Evolutionary conservation across 2,888 invertebrate species (phyloP), one percentile per base, ranked within the genome.

Genomic region (Aplocera efformata): DNA sequence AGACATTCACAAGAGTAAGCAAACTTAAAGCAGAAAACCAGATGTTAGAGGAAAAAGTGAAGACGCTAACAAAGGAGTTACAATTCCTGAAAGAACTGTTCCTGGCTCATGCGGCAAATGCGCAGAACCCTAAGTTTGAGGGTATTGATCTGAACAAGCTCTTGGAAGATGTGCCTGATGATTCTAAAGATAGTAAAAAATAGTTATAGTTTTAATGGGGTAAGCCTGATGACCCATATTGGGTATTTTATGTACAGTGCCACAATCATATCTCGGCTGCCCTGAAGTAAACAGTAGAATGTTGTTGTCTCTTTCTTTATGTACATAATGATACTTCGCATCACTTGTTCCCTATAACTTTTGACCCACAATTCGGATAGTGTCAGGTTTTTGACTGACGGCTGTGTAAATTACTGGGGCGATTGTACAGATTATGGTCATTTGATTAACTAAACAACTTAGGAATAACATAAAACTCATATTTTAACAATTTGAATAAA

Each of bases 81-180:
- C 92, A 92, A 29, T 94, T 95, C 63, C 79, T 96, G 6, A 95
- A 95, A 73, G 94, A 95, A 65, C 79, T 96, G 37, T 94, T 96
- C 64, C 76, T 95, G 50, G 94, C 94, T 3, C 94, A 95, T 69
- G 94, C 95, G 23, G 92, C 94, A 59, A 92, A 90, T 42, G 74
- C 84, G 44, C 79, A 81, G 6, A 84, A 80, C 35, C 63, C 84
- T 0, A 91, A 91, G 59, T 89, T 90, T 60, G 88, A 90, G 22
- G 89, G 89, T 1, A 71, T 91, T 8, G 90, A 91, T 64, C 68
- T 92, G 27, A 82, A 91, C 27, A 90, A 90, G 58, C 71, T 92
- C 0, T 58, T 91, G 17, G 86, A 85, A 55, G 91, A 91, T 55
- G 80, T 89, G 26, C 81, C 79, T 1, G 85, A 88, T 35, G 85